phyloP scores from a whole-genome alignment of 2,888 invertebrate species.

The Acronicta aceris region DNA sequence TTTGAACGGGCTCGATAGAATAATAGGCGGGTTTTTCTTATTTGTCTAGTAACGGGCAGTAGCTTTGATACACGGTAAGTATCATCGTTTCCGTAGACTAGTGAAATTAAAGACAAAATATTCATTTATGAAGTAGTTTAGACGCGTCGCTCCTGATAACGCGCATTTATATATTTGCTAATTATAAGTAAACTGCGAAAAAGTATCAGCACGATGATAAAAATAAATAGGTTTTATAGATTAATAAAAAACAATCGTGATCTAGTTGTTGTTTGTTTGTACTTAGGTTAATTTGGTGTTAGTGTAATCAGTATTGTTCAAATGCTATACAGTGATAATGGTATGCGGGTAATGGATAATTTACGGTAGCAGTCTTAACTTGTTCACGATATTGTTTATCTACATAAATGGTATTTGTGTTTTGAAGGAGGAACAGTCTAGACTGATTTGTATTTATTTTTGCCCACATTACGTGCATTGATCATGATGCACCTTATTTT shows the following conservation, averaged over 20 bases:
- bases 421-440: conserved; percentile 27
- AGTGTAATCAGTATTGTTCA: conserved; percentile 23
- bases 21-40: too few species aligned
- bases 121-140: too few species aligned
- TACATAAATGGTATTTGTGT: conserved; percentile 9
- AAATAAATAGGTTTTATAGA: conserved; percentile 6
- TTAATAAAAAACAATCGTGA: conserved; percentile 20
- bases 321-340: conserved; percentile 32
- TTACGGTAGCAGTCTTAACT: conserved; percentile 11
- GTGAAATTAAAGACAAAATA: too few species aligned
- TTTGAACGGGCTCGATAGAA: too few species aligned
- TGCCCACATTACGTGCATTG: not conserved
- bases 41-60: too few species aligned
- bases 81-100: too few species aligned
- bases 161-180: not conserved
- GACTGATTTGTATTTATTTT: conserved; percentile 6
- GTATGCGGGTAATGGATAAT: conserved; percentile 12
- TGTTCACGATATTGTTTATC: conserved; percentile 21
- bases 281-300: conserved; percentile 25
- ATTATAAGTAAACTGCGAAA: not conserved
- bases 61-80: too few species aligned
- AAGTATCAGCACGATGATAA: conserved; percentile 13
- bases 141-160: too few species aligned
- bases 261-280: conserved; percentile 35
- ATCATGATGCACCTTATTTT: too few species aligned